Conservation (phyloP, 2,797 vertebrate genomes). For the Coregonus suidteri region DNA sequence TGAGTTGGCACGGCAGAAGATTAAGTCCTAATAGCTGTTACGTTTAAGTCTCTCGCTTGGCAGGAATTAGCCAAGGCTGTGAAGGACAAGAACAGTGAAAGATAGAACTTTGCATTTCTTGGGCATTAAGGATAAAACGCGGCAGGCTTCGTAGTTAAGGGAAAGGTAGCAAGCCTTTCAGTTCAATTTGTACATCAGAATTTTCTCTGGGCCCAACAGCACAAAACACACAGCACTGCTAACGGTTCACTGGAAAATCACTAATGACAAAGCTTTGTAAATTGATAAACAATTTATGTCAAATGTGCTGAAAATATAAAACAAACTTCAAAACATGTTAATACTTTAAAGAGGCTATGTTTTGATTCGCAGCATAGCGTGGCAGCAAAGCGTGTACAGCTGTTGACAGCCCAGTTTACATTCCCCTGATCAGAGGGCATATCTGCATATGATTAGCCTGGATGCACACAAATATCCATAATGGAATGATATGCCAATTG, state of each 20-base stretch:
- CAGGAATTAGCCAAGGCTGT: slow-evolving; percentile 72
- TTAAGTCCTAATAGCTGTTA: slow-evolving; percentile 68
- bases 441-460: slow-evolving; percentile 67
- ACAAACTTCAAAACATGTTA: slow-evolving; percentile 76
- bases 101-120: slow-evolving; percentile 62
- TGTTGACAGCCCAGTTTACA: slow-evolving; percentile 76
- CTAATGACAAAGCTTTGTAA: slow-evolving; percentile 80
- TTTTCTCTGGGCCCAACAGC: slow-evolving; percentile 63
- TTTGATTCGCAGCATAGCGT: slow-evolving; percentile 65
- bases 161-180: slow-evolving; percentile 81
- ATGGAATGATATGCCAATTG: slow-evolving; percentile 37
- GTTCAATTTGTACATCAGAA: slow-evolving; percentile 83
- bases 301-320: slow-evolving; percentile 74
- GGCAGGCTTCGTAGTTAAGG: slow-evolving; percentile 65
- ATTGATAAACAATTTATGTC: slow-evolving; percentile 78
- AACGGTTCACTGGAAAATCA: slow-evolving; percentile 75
- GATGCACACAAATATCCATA: slow-evolving; percentile 48
- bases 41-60: slow-evolving; percentile 71
- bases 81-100: slow-evolving; percentile 36
- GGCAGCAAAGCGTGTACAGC: slow-evolving; percentile 68
- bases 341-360: slow-evolving; percentile 72
- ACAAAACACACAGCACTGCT: slow-evolving; percentile 61
- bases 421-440: slow-evolving; percentile 66
- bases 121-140: slow-evolving; percentile 58
- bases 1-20: slow-evolving; percentile 60